Conservation (phyloP, 2,113 vertebrate species). For the Apodemus speciosus region DNA sequence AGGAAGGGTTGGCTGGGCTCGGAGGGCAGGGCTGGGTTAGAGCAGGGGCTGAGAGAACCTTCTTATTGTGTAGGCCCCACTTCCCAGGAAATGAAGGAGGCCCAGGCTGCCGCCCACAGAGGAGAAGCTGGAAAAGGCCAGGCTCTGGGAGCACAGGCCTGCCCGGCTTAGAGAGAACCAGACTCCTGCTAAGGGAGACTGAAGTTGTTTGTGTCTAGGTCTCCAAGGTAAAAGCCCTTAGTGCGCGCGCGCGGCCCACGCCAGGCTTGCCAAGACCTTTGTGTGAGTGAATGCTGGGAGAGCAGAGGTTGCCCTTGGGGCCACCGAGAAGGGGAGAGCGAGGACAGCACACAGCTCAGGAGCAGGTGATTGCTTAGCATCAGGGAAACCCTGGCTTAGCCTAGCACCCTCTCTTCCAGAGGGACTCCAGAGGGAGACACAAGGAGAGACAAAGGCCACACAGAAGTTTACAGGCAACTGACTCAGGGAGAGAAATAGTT, state of each 20-base stretch:
- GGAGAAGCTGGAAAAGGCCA: neutral
- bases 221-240: constrained; percentile 35
- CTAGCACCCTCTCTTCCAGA: neutral
- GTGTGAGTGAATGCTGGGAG: neutral
- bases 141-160: neutral
- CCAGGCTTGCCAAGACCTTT: neutral
- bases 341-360: neutral
- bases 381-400: neutral
- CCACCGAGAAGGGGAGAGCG: neutral
- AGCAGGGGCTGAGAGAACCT: neutral
- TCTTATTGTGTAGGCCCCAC: neutral
- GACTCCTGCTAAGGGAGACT: neutral
- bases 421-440: neutral
- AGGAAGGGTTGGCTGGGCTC: neutral
- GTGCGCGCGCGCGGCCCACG: neutral
- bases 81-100: neutral
- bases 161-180: neutral
- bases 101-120: neutral
- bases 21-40: neutral
- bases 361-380: neutral
- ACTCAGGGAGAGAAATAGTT: neutral
- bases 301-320: neutral
- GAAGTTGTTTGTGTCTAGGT: constrained; percentile 7
- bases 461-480: neutral
- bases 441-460: neutral